Evolutionary conservation across 2,113 vertebrate species (phyloP), one percentile per base, ranked within the genome.

Genomic region (Amia ocellicauda): DNA sequence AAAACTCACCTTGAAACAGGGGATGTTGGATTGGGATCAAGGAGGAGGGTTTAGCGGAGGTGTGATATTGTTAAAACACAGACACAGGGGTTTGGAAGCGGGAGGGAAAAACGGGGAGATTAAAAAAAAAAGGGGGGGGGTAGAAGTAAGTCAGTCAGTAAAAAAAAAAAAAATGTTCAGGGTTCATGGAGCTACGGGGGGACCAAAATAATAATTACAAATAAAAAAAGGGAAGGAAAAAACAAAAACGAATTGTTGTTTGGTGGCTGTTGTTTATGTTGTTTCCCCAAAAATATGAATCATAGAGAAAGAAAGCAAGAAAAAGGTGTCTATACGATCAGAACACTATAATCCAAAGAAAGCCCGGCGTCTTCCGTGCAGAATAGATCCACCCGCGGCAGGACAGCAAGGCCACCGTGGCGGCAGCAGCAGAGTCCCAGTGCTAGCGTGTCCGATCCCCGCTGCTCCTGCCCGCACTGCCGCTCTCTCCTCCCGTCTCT

Each of bases 1-100:
- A 78, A 69, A 78, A 84, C 83, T 85, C 83, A 85, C 83, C 83
- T 84, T 78, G n/a, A 68, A 51, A 78, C 79, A 79, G 73, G 82
- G 79, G 78, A 78, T 79, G 83, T 76, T 77, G 77, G 76, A 75
- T n/a, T 78, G 77, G 77, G 78, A 74, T 81, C 80, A 82, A 74
- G 72, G 78, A 78, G 67, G 76, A 79, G 78, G 83, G 75, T 76
- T 78, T 74, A 74, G 72, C 76, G 70, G 69, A 78, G 75, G 69
- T 74, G 76, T 75, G 78, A 81, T 68, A 78, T 66, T 80, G 71
- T 58, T 79, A 75, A 73, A 36, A 82, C 74, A 81, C 64, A 79
- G 67, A 80, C 72, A 78, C 81, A 66, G 49, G 77, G 68, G 77
- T 73, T 79, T 68, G 72, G 64, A 79, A 83, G 71, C 68, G 60